Conservation (phyloP, 2,113 vertebrate genomes). For the Corythaixoides concolor region DNA sequence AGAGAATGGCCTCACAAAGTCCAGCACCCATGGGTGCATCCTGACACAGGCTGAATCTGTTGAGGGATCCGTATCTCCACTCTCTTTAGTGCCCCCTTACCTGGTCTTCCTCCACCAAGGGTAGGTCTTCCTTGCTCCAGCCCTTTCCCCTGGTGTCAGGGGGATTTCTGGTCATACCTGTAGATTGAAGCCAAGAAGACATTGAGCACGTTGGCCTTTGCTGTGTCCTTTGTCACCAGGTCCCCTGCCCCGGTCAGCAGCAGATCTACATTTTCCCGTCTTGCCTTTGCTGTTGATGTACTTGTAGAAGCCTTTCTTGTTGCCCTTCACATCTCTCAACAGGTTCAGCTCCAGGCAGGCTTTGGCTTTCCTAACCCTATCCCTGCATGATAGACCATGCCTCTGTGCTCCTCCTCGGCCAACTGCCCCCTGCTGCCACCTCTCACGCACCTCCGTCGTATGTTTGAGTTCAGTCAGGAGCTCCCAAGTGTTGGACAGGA, state of each 20-base stretch:
- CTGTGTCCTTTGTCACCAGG: background rate
- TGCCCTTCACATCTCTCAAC: background rate
- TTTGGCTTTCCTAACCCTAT: background rate
- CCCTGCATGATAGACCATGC: background rate
- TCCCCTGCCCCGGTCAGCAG: background rate
- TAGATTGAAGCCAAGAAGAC: background rate
- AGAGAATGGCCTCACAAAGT: background rate
- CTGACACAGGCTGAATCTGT: too few relatives aligned
- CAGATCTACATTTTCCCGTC: background rate
- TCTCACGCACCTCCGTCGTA: rapidly evolving
- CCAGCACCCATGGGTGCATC: background rate
- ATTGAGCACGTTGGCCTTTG: background rate
- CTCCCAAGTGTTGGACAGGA: background rate
- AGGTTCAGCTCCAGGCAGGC: background rate
- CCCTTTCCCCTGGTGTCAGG: background rate
- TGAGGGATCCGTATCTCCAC: too few relatives aligned
- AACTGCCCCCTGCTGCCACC: background rate
- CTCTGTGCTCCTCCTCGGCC: background rate
- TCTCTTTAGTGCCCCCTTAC: background rate
- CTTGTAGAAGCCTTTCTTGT: background rate
- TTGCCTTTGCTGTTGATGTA: background rate
- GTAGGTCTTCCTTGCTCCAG: background rate
- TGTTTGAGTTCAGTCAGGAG: background rate
- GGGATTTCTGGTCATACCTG: background rate
- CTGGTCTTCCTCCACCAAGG: background rate